Evolutionary conservation across 2,888 invertebrate species (phyloP), one percentile per base, ranked within the genome.

Genomic region (Drosophila parthenogenetica): DNA sequence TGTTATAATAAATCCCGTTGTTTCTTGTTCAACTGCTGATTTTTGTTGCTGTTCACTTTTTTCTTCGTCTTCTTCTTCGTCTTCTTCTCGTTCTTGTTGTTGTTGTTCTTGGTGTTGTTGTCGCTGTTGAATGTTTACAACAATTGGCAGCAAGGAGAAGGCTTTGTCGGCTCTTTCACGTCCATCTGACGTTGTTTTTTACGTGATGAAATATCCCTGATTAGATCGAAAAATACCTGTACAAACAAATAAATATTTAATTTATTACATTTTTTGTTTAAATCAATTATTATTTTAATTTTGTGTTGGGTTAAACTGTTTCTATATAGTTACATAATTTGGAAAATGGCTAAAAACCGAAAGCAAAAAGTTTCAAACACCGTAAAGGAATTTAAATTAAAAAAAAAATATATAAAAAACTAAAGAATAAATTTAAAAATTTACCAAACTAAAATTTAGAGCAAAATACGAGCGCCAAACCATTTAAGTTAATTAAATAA

Each of bases 141-240:
- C 92, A 92, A 90, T 92, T 92, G 92, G 92, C 92, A 92, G 92
- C 92, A 92, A 89, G 89, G 91, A 90, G 91, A 89, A 89, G 91
- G 87, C 91, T 92, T 91, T 83, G 87, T 89, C 87, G 92, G 91
- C 90, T 91, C 91, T 90, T 90, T 90, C 70, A 91, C 90, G 83
- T 91, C 92, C 81, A 91, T 91, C 87, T 92, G 91, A 89, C 92
- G 92, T 85, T 90, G 91, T 89, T 92, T 92, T 84, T 93, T 93
- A 81, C 92, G 92, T 86, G 91, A 90, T 89, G 92, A 91, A 81
- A 93, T 92, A 90, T 92, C 92, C 90, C 91, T 92, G 91, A 93
- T 92, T 82, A 93, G 91, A 90, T 93, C 92, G 86, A 91, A 93
- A 91, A 93, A 93, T 84, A 92, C 92, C 93, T 93, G 69, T 8